These are phyloP conservation scores for Prionailurus viverrinus DNA, from an alignment of 2,113 vertebrate genomes.

Conservation along the genomic window DNA sequence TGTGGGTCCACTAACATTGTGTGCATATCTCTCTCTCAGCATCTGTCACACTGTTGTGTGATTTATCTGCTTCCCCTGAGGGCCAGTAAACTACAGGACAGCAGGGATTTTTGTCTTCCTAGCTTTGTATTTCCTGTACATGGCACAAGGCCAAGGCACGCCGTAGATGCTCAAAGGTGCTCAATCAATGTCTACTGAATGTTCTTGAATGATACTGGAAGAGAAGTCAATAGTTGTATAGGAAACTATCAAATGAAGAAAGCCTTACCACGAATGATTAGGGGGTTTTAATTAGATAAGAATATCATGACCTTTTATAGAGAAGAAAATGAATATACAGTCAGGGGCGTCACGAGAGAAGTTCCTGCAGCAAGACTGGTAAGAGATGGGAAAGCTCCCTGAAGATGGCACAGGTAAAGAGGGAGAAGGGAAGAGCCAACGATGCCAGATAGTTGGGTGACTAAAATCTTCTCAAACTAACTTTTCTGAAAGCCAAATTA, in stretches of 20 bases:
- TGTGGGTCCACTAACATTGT: neutral
- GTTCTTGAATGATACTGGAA: neutral
- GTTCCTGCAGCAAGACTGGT: neutral
- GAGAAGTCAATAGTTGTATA: neutral
- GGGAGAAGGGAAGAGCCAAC: neutral
- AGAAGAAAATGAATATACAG: neutral
- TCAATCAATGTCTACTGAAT: neutral
- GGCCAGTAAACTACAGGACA: neutral
- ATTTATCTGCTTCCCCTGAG: neutral
- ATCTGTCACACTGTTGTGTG: neutral
- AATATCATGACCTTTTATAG: neutral
- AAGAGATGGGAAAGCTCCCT: neutral
- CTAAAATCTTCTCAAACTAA: neutral
- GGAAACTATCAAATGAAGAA: neutral
- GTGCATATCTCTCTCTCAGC: neutral
- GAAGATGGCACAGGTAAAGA: accelerated
- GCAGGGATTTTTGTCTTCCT: neutral
- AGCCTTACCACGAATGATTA: neutral
- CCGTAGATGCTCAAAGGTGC: neutral
- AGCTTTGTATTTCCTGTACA: neutral
- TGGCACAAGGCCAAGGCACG: neutral
- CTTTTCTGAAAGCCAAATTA: neutral
- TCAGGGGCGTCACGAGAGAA: neutral
- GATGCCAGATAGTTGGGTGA: no score
- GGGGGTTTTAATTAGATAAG: neutral